These are phyloP conservation scores for Takifugu bimaculatus DNA, from an alignment of 2,113 vertebrate species.

Conservation along the genomic window DNA sequence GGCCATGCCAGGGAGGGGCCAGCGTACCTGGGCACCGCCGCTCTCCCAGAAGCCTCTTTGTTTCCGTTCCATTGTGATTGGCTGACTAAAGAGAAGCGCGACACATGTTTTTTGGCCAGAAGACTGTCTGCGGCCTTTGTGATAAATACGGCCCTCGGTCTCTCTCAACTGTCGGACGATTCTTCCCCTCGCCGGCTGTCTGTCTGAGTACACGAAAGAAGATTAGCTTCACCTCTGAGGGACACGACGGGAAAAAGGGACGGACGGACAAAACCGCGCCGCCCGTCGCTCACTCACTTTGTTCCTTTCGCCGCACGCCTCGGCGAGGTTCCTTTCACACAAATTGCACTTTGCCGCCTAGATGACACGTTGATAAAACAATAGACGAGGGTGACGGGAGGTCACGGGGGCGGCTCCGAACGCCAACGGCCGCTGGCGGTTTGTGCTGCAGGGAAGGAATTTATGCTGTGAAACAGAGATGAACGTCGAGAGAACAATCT, in stretches of 20 bases:
- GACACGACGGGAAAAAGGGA: constrained; percentile 10
- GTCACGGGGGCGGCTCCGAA: too few relatives aligned
- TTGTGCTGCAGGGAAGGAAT: too few relatives aligned
- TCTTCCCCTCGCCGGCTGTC: constrained; percentile 40
- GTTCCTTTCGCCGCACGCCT: too few relatives aligned
- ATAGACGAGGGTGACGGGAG: too few relatives aligned
- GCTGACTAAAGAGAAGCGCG: constrained; percentile 43
- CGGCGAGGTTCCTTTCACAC: too few relatives aligned
- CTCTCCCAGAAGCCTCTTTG: constrained; percentile 51
- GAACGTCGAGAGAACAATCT: too few relatives aligned
- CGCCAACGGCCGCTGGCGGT: too few relatives aligned
- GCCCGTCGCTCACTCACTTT: too few relatives aligned
- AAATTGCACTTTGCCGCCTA: too few relatives aligned
- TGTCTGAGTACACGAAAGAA: constrained; percentile 49
- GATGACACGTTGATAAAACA: too few relatives aligned
- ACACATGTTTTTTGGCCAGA: constrained; percentile 59
- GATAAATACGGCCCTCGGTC: constrained; percentile 62
- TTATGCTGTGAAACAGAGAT: too few relatives aligned
- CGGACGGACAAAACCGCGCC: too few relatives aligned
- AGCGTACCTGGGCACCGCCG: constrained; percentile 44
- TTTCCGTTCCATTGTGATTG: constrained; percentile 48
- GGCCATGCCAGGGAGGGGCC: constrained; percentile 41
- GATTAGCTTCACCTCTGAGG: constrained; percentile 55
- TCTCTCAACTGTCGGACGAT: constrained; percentile 49
- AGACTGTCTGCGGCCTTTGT: constrained; percentile 67